Conservation (phyloP, 2,113 vertebrate genomes). For the Callospermophilus lateralis region DNA sequence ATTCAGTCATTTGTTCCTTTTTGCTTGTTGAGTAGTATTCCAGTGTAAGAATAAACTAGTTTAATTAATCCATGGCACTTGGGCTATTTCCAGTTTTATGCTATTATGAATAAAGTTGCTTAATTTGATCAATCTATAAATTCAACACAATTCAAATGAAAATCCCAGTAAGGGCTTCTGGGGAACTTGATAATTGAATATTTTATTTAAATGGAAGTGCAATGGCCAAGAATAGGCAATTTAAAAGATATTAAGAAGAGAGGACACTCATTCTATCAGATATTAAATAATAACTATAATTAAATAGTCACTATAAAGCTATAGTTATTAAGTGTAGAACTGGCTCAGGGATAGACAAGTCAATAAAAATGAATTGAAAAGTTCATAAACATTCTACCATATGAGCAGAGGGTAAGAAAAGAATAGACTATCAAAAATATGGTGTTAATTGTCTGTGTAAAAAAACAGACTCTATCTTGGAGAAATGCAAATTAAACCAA, state of each 20-base stretch:
- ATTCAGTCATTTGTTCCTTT: too few species aligned
- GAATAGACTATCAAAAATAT: neutral
- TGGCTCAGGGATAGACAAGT: neutral
- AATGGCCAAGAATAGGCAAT: neutral
- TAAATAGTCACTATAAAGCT: neutral
- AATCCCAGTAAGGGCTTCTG: neutral
- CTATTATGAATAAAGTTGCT: neutral
- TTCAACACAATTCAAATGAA: constrained; percentile 20
- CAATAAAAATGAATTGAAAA: neutral
- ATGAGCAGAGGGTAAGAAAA: neutral
- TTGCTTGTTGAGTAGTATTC: neutral
- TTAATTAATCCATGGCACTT: neutral
- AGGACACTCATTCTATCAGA: neutral
- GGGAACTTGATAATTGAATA: constrained; percentile 16
- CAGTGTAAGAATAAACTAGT: neutral
- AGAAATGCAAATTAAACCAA: constrained; percentile 22
- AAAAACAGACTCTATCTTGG: neutral
- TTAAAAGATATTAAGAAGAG: neutral
- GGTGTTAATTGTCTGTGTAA: neutral
- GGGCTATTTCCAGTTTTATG: neutral
- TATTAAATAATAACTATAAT: neutral
- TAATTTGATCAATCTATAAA: constrained; percentile 20
- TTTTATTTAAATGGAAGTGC: constrained; percentile 3
- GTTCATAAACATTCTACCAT: neutral
- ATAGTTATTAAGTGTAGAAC: neutral